Conservation (phyloP, 2,888 invertebrate species). For the Nymphalis urticae region DNA sequence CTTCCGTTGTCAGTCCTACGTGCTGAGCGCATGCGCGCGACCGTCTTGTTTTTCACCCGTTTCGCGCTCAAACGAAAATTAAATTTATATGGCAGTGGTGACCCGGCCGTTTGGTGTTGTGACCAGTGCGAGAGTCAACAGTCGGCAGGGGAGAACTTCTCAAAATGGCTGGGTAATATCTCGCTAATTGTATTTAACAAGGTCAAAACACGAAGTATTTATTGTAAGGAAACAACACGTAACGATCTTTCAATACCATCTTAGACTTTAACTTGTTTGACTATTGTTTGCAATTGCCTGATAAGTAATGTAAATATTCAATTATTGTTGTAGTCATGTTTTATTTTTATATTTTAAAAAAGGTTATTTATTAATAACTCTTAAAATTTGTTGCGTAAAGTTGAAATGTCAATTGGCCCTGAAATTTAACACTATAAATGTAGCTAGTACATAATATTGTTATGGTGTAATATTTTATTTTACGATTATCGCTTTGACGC, state of each 20-base stretch:
- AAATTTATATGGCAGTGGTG: slow-evolving; percentile 78
- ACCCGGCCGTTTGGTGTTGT: slow-evolving; percentile 70
- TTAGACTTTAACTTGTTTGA: slow-evolving; percentile 19
- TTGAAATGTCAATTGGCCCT: background rate
- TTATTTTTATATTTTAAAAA: background rate
- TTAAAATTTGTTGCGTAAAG: background rate
- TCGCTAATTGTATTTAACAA: slow-evolving; percentile 40
- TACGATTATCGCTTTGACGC: background rate
- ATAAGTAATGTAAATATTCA: slow-evolving; percentile 8
- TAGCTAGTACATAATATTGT: slow-evolving; percentile 3
- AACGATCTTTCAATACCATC: slow-evolving; percentile 36
- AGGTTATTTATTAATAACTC: background rate
- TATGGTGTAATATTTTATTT: background rate
- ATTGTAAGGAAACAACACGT: slow-evolving; percentile 22
- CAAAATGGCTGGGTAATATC: slow-evolving; percentile 68
- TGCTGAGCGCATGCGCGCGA: slow-evolving; percentile 71
- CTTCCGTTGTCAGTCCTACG: slow-evolving; percentile 72
- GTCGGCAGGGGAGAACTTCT: slow-evolving; percentile 56
- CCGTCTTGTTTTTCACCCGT: slow-evolving; percentile 55
- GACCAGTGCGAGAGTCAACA: slow-evolving; percentile 64
- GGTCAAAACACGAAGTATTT: slow-evolving; percentile 28
- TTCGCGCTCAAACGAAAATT: slow-evolving; percentile 48
- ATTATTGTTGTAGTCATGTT: background rate
- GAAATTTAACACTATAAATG: slow-evolving; percentile 4
- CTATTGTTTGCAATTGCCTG: slow-evolving; percentile 30